Conservation (phyloP, 2,888 invertebrate species). For the Agonopterix arenella region DNA sequence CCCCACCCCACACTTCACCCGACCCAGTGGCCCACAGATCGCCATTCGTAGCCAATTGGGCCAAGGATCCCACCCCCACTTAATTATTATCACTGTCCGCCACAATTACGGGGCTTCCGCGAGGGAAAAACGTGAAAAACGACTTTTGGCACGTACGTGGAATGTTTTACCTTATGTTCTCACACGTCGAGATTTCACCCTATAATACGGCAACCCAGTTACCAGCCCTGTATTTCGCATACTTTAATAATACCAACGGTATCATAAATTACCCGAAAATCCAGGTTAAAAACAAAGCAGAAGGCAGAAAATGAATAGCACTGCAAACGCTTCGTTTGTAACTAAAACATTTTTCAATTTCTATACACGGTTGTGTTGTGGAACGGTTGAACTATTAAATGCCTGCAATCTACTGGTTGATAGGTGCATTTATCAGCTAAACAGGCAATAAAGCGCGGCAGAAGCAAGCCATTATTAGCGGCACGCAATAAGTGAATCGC, state of each 20-base stretch:
- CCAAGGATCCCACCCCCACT: slow-evolving; percentile 30
- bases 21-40: slow-evolving; percentile 15
- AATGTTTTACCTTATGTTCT: not conserved
- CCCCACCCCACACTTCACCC: slow-evolving; percentile 15
- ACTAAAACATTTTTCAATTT: too few species aligned
- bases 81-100: slow-evolving; percentile 28
- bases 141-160: not conserved
- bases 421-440: slow-evolving; percentile 5
- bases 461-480: not conserved
- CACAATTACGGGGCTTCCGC: slow-evolving; percentile 15
- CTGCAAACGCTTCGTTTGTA: too few species aligned
- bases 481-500: slow-evolving; percentile 10
- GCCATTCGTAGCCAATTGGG: slow-evolving; percentile 23
- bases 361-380: too few species aligned
- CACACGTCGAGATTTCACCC: too few species aligned
- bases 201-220: too few species aligned
- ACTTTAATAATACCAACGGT: too few species aligned
- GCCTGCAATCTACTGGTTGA: not conserved
- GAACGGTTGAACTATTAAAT: not conserved
- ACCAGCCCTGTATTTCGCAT: too few species aligned
- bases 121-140: slow-evolving; percentile 12
- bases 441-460: slow-evolving; percentile 1
- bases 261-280: too few species aligned
- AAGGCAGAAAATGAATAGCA: too few species aligned
- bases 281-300: too few species aligned